Evolutionary conservation across 2,888 invertebrate genomes (phyloP), one percentile per base, ranked within the genome.

Genomic region (Adela reaumurella): DNA sequence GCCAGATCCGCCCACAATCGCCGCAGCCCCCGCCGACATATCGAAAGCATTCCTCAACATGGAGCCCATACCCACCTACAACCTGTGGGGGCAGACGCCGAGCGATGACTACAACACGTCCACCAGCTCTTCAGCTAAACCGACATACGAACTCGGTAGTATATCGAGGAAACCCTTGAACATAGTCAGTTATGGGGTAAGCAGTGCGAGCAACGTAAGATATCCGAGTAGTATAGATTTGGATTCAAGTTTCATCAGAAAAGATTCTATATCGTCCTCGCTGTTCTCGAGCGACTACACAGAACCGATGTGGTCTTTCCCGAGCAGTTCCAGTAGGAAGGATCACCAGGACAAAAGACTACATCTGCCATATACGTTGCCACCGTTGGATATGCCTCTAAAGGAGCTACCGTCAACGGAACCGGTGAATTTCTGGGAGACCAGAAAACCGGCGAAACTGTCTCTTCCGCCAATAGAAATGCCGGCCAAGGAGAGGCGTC

Each of bases 1-100:
- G 2, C 73, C 81, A 49, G 73, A 74, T 61, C 73, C 79, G 46
- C 76, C 77, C 19, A 35, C 63, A 35, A 55, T 56, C 61, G 48
- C 56, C 51, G 14, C 54, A 49, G 58, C 64, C 54, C 64, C 63
- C 53, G 60, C 61, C 55, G 60, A 59, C 60, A 55, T 62, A 55
- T 59, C 62, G 49, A 65, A 10, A 52, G 63, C 67, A 55, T 70
- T 62, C 55, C 54, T 66, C 59, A 59, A 67, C 63, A 70, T 67
- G 68, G 56, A 65, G 50, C 48, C 48, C 41, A 43, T 49, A n/a
- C 45, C 48, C 16, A 35, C 46, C n/a, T 24, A 29, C 17, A 24
- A 46, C 41, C 19, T 47, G 43, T 50, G 48, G 50, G 29, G 41
- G n/a, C 43, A 51, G 51, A 43, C 54, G 55, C 50, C 55, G 52